These are phyloP conservation scores for Leucoraja erinaceus DNA, from an alignment of 2,113 vertebrate species.

Conservation along the genomic window DNA sequence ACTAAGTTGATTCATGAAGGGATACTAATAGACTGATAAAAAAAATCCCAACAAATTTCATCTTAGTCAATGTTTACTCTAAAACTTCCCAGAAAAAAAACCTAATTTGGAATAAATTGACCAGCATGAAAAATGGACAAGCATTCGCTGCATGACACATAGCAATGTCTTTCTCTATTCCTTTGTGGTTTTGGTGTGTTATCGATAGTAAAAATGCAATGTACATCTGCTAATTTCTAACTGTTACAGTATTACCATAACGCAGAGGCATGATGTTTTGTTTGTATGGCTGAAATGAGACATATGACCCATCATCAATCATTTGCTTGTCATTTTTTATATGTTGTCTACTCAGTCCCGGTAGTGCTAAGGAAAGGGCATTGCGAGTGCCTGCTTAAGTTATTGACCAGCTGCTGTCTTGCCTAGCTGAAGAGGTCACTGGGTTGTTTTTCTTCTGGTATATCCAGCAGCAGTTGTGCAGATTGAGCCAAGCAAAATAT, in stretches of 20 bases:
- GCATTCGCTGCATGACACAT: neutral
- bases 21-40: neutral
- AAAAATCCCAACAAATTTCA: neutral
- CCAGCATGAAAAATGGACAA: neutral
- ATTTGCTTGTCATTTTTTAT: constrained; percentile 74
- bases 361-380: constrained; percentile 56
- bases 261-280: constrained; percentile 71
- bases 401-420: constrained; percentile 78
- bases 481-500: constrained; percentile 70
- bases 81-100: neutral
- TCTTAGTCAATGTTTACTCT: constrained; percentile 8
- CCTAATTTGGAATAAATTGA: neutral
- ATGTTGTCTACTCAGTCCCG: constrained; percentile 64
- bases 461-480: constrained; percentile 59
- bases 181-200: constrained; percentile 56
- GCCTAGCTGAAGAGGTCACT: constrained; percentile 74
- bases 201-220: constrained; percentile 55
- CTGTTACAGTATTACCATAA: constrained; percentile 67
- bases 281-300: constrained; percentile 74
- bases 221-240: constrained; percentile 72
- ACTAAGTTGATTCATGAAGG: neutral
- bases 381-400: constrained; percentile 72
- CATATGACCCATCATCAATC: constrained; percentile 76
- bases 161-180: constrained; percentile 21
- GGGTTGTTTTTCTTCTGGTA: constrained; percentile 54